Base-by-base conservation (phyloP, 2,888 invertebrate species). In the Oxycera nigricornis region DNA sequence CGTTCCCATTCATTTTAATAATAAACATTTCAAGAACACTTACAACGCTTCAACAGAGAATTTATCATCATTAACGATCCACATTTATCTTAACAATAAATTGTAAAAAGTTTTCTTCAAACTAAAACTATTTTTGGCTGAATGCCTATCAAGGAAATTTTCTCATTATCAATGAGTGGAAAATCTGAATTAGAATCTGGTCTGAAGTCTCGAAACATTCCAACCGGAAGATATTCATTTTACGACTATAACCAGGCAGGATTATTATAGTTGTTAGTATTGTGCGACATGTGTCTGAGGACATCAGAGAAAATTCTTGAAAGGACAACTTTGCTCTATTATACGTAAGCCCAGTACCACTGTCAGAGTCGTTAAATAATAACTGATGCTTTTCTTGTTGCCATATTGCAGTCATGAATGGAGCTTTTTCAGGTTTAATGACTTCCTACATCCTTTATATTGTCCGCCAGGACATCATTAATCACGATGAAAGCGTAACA, bases 71-170 rank as follows among this genome's bases (percentile, higher is more conserved):
- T 61, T 61, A 61, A 30, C 20, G 61, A 17, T 31, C 31, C n/a
- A 17, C 14, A 41, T 22, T 30, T 41, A 65, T 39, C 24, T 35
- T 7, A 24, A 20, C 65, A 65, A 65, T 65, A 41, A 65, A 65
- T 41, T 65, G 24, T 65, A 26, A 65, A 41, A 65, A 65, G 24
- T 22, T 65, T 65, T 39, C 30, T 30, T 30, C 17, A 20, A 30
- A 68, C 52, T 50, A 24, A 68, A 68, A 68, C 20, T 22, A 50
- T 68, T 68, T 68, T 68, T 68, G 68, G 68, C 68, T 39, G n/a
- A n/a, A 50, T 68, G 68, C 68, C 68, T 50, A 65, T 17, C 65
- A 39, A 30, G 30, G 50, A 26, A 50, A 20, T 50, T 50, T 52
- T 50, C 50, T 46, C 52, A 65, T 65, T 65, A 65, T 41, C 65